Evolutionary conservation across 2,113 vertebrate genomes (phyloP), one percentile per base, ranked within the genome.

Genomic region (Illadopsis cleaveri): DNA sequence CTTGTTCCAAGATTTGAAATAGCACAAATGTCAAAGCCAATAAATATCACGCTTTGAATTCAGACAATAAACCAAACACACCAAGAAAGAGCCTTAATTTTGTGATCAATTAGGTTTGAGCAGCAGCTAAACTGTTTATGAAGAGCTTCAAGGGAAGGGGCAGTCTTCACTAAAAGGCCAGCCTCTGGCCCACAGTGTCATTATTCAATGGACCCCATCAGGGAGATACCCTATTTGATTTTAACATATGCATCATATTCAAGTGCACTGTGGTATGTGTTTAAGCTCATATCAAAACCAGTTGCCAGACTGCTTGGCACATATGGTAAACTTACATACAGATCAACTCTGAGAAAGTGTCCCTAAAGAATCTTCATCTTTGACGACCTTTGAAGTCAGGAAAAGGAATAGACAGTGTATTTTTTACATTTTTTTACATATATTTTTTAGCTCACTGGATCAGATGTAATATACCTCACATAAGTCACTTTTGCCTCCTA

Each of bases 1-100:
- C 6, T 56, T 89, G 72, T 16, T 93, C 92, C 95, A 95, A 90
- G 51, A 86, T 80, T 93, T 88, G 60, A 90, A 94, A 71, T 9
- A 89, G 33, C 20, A 83, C 25, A 45, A 64, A 86, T 51, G 71
- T 95, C 92, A 95, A 90, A 94, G 72, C 24, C 68, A 86, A 92
- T 92, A 95, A 93, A 92, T 86, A 81, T 75, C 47, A 75, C 4
- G 12, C 33, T 82, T 93, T 85, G 16, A 88, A 51, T 47, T 64
- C 42, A 73, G 71, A 89, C 50, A 94, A 86, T 93, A 95, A 90
- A 96, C 35, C 44, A n/a, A 30, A 47, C 17, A 58, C 44, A 64
- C 12, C 15, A 90, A 83, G n/a, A 86, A 87, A 70, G 19, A 21
- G 7, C 8, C 30, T 91, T 45, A 9, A n/a, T 44, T 90, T 95